Base-by-base conservation (phyloP, 92 coral and sea anemone species). In the Parazoanthus atlanticus region DNA sequence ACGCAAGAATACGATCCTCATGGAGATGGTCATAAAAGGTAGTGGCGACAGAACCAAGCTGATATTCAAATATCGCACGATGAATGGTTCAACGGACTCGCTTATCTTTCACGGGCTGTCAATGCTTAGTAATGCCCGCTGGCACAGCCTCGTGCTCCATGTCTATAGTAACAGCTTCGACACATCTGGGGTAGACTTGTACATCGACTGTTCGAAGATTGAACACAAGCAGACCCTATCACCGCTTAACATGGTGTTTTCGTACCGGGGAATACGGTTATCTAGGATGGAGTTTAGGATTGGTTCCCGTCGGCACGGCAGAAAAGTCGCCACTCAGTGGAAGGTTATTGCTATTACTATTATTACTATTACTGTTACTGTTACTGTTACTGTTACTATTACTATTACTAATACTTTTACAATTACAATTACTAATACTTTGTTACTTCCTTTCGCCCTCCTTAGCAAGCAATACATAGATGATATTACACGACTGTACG, bases 211-310 rank as follows among this genome's bases (percentile, higher is more conserved):
- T 43, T 82, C 89, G 84, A 88, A 88, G 54, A 64, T 86, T 28
- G 97, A 94, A 13, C 91, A 92, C 30, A 84, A 86, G 65, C 86
- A 92, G 58, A 88, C 98, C 6, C 30, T 83, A 0, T 89, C 98
- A 30, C 93, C 98, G 2, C 76, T 97, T 71, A 86, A 93, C 19
- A 78, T 91, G 61, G 81, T 95, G 46, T 97, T 97, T 88, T 93
- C 99, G 8, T 97, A 97, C 69, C 90, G 78, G 40, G 98, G 96
- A 25, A 91, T 93, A 13, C 86, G 95, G 61, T 80, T 92, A 25
- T 91, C 98, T 15, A 76, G 93, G 74, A 76, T 97, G 94, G 96
- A 94, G 84, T 94, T 97, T 89, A 92, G 99, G 36, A 86, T 97
- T 67, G 99, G 89, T 46, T 98, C 96, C 85, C 84, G 95, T 78